A percentile compares a stretch with the other conserved stretches of the same genome.
Evolutionary conservation across 2,888 invertebrate genomes (phyloP).

Genomic region (Digitonthophagus gazella): DNA sequence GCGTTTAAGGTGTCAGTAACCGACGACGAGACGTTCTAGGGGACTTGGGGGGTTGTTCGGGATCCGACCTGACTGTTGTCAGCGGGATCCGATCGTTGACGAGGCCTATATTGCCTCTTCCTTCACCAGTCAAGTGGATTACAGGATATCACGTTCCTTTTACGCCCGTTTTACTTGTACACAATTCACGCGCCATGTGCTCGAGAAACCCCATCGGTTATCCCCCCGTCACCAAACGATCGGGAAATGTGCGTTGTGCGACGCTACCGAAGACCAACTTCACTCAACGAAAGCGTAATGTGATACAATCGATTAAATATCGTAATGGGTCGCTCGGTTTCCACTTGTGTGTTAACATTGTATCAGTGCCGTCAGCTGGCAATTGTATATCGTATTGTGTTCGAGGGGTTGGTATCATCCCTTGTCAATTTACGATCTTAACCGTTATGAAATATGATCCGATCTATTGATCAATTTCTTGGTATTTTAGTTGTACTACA

Average conservation of each 20-base stretch:
- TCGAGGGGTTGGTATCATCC: background rate
- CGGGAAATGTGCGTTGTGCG: background rate
- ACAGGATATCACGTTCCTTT: constrained; percentile 14
- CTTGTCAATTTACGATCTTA: background rate
- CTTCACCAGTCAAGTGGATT: constrained; percentile 15
- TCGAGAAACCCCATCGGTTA: background rate
- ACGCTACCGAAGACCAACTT: background rate
- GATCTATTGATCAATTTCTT: background rate
- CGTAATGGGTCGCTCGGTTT: background rate
- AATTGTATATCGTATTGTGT: background rate
- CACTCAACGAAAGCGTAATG: background rate
- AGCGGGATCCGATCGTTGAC: constrained; percentile 4
- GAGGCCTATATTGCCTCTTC: constrained; percentile 13
- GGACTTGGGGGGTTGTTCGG: background rate
- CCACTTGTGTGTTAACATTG: background rate
- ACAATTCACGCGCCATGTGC: constrained; percentile 6
- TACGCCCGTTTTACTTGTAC: constrained; percentile 12
- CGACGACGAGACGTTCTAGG: constrained; percentile 5
- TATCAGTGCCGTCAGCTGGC: background rate
- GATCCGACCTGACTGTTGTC: constrained; percentile 9
- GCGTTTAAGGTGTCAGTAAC: constrained; percentile 13
- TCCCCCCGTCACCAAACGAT: background rate
- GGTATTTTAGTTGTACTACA: background rate
- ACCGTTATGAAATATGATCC: background rate
- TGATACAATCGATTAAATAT: background rate